These are phyloP conservation scores for Dorcus hopei DNA, from an alignment of 2,888 invertebrate species.

Conservation along the genomic window DNA sequence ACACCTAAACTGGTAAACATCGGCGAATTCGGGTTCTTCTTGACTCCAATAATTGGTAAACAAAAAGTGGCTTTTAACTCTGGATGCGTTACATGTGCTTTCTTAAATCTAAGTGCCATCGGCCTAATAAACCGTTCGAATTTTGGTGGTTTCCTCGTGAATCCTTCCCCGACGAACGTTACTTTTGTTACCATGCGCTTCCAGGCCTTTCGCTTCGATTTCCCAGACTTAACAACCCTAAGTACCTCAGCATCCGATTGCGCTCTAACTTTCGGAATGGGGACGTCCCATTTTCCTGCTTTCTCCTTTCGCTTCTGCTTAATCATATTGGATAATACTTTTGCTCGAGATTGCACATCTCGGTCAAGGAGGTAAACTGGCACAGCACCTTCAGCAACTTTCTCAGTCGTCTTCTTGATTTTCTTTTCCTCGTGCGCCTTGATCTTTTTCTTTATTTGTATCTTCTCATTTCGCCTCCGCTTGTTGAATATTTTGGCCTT, in stretches of 20 bases:
- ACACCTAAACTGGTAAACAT: constrained; percentile 97
- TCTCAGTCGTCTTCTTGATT: constrained; percentile 77
- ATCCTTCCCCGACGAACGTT: constrained; percentile 95
- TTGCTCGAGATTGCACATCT: constrained; percentile 90
- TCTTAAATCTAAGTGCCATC: constrained; percentile 94
- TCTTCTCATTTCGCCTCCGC: constrained; percentile 94
- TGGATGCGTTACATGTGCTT: constrained; percentile 99
- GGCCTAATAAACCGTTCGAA: constrained; percentile 98
- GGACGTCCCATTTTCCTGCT: constrained; percentile 99
- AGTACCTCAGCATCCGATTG: constrained; percentile 97
- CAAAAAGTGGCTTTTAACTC: constrained; percentile 97
- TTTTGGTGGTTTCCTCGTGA: constrained; percentile 98
- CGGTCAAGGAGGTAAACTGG: constrained; percentile 97
- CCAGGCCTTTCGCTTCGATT: constrained; percentile 94
- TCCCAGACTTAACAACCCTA: constrained; percentile 87
- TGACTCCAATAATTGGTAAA: constrained; percentile 96
- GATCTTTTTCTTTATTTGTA: constrained; percentile 98
- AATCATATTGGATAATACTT: constrained; percentile 97
- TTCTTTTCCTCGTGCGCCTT: constrained; percentile 96
- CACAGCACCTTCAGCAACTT: constrained; percentile 85
- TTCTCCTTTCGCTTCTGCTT: constrained; percentile 99
- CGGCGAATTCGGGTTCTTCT: constrained; percentile 96
- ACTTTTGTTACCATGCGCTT: constrained; percentile 99
- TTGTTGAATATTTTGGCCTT: constrained; percentile 98
- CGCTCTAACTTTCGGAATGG: constrained; percentile 95